These are phyloP conservation scores for Megalurothrips usitatus DNA, from an alignment of 2,888 invertebrate species.

Conservation along the genomic window DNA sequence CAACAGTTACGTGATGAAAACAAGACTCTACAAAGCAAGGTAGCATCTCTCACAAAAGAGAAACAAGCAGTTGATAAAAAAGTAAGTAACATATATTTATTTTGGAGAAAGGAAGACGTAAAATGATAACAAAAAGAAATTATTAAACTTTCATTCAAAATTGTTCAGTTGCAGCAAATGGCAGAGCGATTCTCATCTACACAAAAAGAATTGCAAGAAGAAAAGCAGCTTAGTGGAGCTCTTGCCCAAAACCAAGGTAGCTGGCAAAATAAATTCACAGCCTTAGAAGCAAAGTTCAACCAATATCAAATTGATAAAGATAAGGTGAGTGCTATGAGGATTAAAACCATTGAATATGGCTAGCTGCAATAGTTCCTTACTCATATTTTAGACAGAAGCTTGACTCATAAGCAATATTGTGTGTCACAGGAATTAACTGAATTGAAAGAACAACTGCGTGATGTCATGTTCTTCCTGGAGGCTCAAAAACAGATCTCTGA, in stretches of 20 bases:
- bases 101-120: background rate
- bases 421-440: slow-evolving; percentile 62
- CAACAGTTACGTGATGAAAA: slow-evolving; percentile 52
- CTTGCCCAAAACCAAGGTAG: slow-evolving; percentile 68
- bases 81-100: slow-evolving; percentile 37
- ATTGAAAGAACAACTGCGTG: slow-evolving; percentile 86
- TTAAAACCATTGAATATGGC: no score
- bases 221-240: slow-evolving; percentile 76
- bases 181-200: slow-evolving; percentile 60
- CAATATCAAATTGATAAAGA: slow-evolving; percentile 45
- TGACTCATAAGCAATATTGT: background rate
- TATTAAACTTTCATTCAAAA: no score
- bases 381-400: no score
- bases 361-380: no score
- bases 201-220: slow-evolving; percentile 71
- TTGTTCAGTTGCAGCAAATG: slow-evolving; percentile 51
- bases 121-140: slow-evolving; percentile 2
- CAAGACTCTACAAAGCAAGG: slow-evolving; percentile 43
- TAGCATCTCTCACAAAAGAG: slow-evolving; percentile 54
- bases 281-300: slow-evolving; percentile 51
- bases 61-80: slow-evolving; percentile 68
- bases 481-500: slow-evolving; percentile 66
- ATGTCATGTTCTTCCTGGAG: slow-evolving; percentile 95
- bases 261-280: slow-evolving; percentile 62
- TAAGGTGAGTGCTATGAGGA: slow-evolving; percentile 36